Conservation (phyloP, 1,140 invertebrate genomes). For the Atta colombica region DNA sequence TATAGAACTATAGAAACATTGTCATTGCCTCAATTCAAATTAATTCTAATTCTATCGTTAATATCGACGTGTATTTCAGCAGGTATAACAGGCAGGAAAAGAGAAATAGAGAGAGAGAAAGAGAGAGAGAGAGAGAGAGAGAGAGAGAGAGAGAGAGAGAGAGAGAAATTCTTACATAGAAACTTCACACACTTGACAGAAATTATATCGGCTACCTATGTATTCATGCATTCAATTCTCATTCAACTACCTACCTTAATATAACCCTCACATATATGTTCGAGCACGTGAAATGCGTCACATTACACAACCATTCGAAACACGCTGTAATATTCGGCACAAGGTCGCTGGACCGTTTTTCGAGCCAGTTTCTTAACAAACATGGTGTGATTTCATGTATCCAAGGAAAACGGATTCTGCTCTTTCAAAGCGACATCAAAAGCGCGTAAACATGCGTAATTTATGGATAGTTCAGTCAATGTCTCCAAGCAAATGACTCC, state of each 20-base stretch:
- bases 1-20: constrained; percentile 2
- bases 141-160: background rate
- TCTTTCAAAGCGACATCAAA: background rate
- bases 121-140: too few species aligned
- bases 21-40: background rate
- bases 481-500: background rate
- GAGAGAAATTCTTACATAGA: background rate
- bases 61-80: background rate
- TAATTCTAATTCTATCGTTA: too few species aligned
- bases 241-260: constrained; percentile 60
- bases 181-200: background rate
- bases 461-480: background rate
- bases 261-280: constrained; percentile 28
- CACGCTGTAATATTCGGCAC: constrained; percentile 73
- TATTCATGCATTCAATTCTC: background rate
- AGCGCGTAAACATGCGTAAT: background rate
- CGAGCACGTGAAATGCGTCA: constrained; percentile 54
- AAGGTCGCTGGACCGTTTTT: constrained; percentile 78
- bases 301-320: constrained; percentile 68
- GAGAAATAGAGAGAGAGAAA: too few species aligned
- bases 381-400: constrained; percentile 36
- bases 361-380: constrained; percentile 38
- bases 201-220: background rate
- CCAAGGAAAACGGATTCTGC: background rate
- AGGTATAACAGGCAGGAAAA: background rate